Evolutionary conservation across 2,797 vertebrate species (phyloP).

Genomic region (Capromys pilorides): DNA sequence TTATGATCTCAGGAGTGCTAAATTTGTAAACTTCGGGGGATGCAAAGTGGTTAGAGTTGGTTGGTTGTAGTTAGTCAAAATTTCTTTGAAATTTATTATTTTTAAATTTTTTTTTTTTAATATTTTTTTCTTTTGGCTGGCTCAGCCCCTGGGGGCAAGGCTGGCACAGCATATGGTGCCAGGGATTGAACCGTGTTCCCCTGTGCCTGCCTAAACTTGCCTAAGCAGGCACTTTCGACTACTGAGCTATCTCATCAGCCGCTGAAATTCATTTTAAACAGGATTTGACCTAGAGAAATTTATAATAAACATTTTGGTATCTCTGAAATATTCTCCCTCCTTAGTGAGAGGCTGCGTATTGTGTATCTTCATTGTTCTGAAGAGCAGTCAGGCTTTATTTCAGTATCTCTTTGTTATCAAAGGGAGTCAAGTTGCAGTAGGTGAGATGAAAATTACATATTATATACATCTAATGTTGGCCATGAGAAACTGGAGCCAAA

Average conservation of each 20-base stretch:
- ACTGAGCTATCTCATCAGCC: too few species aligned
- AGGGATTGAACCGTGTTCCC: too few species aligned
- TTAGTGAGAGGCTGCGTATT: not conserved
- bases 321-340: not conserved
- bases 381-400: not conserved
- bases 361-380: not conserved
- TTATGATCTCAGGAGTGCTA: not conserved
- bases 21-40: not conserved
- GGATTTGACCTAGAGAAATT: conserved; percentile 11
- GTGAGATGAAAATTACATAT: not conserved
- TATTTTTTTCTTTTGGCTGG: too few species aligned
- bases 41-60: not conserved
- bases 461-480: not conserved
- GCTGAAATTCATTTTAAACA: conserved; percentile 3
- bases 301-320: not conserved
- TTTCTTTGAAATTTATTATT: not conserved
- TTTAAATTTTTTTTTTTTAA: too few species aligned
- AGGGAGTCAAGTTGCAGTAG: not conserved
- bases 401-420: not conserved
- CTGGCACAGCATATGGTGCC: too few species aligned
- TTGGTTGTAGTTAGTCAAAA: not conserved
- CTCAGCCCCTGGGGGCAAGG: too few species aligned
- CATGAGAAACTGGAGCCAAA: not conserved
- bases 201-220: too few species aligned
- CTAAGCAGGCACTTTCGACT: too few species aligned